Conservation (phyloP, 2,888 invertebrate species). For the Dasysyrphus albostriatus region DNA sequence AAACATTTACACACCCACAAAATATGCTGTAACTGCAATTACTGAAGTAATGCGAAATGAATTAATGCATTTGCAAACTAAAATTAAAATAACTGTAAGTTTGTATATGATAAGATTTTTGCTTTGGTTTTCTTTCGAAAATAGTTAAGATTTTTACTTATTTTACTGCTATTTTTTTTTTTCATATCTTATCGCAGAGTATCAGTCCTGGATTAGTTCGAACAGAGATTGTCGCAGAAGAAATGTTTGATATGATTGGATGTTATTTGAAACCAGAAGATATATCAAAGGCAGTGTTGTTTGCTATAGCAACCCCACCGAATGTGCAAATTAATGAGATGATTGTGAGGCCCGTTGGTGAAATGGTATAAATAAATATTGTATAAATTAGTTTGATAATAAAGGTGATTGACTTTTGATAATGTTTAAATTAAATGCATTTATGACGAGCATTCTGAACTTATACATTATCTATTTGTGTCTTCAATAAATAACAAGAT, state of each 20-base stretch:
- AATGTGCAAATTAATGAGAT: constrained; percentile 62
- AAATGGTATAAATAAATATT: too few species aligned
- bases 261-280: constrained; percentile 77
- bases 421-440: too few species aligned
- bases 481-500: too few species aligned
- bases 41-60: constrained; percentile 82
- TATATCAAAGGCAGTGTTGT: constrained; percentile 79
- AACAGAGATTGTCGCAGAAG: constrained; percentile 79
- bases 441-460: too few species aligned
- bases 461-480: too few species aligned
- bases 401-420: too few species aligned
- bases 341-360: constrained; percentile 22
- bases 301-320: constrained; percentile 76
- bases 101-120: constrained; percentile 46
- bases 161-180: neutral
- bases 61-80: constrained; percentile 79
- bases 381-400: too few species aligned
- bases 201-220: constrained; percentile 80
- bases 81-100: constrained; percentile 82
- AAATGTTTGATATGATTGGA: constrained; percentile 56
- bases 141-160: constrained; percentile 58
- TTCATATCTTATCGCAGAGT: constrained; percentile 30
- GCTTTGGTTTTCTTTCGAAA: constrained; percentile 25
- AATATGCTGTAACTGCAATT: constrained; percentile 82
- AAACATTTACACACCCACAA: constrained; percentile 81